A percentile compares a stretch with the other conserved stretches of the same genome.
These are phyloP conservation scores for Onychostoma macrolepis DNA, from an alignment of 2,113 vertebrate genomes.

Conservation along the genomic window DNA sequence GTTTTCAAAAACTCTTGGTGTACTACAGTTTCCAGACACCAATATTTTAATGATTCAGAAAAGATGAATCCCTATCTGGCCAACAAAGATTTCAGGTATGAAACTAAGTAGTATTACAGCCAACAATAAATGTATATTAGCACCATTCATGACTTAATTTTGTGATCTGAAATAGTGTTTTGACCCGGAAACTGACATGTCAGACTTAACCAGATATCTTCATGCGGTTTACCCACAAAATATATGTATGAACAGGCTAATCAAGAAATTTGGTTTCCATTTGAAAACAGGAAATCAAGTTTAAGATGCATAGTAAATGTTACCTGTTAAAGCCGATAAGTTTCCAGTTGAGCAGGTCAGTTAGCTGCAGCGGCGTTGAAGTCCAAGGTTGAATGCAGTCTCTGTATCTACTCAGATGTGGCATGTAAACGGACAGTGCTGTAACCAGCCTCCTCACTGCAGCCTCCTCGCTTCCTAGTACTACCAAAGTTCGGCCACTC, in stretches of 20 bases:
- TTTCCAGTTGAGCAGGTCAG: conserved; percentile 93
- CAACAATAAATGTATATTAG: too few relatives aligned
- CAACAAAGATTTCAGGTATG: background rate
- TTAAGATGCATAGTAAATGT: background rate
- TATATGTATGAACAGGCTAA: too few relatives aligned
- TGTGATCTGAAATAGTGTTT: background rate
- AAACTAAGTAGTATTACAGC: background rate
- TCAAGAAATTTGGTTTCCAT: background rate
- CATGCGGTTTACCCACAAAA: background rate
- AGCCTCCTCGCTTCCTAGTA: conserved; percentile 85
- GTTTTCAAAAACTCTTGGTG: background rate
- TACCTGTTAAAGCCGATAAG: conserved; percentile 95
- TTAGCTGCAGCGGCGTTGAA: conserved; percentile 82
- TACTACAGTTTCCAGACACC: background rate
- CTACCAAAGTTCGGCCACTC: conserved; percentile 87
- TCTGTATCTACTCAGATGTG: conserved; percentile 69
- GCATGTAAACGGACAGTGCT: conserved; percentile 88
- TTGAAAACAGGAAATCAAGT: background rate
- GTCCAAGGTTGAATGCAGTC: conserved; percentile 83
- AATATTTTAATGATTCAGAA: background rate
- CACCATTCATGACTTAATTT: background rate
- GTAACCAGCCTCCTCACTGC: conserved; percentile 83
- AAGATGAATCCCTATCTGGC: background rate
- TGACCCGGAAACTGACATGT: background rate
- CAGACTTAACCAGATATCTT: background rate